phyloP scores from a whole-genome alignment of 2,888 invertebrate species.

The Trachelus stipa region DNA sequence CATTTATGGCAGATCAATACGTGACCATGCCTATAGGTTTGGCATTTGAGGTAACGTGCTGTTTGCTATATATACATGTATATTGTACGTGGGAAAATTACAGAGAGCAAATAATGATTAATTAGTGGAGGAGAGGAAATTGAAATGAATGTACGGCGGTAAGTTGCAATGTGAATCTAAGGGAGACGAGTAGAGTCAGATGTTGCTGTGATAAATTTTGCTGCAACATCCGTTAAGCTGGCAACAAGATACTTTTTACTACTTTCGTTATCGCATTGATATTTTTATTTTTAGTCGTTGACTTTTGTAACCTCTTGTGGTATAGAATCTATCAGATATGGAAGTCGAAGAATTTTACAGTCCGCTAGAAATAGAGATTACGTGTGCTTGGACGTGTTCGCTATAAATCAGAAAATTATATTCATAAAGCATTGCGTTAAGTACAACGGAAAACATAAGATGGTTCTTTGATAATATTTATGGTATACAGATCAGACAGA shows the following conservation, averaged over 20 bases:
- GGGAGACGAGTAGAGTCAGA: neutral
- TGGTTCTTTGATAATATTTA: neutral
- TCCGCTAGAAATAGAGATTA: neutral
- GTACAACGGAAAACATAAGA: neutral
- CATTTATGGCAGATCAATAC: neutral
- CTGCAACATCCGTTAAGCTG: neutral
- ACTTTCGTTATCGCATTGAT: neutral
- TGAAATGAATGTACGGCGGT: neutral
- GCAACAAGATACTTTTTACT: neutral
- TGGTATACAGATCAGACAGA: neutral
- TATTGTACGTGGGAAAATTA: neutral
- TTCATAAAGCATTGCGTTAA: neutral
- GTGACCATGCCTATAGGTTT: neutral
- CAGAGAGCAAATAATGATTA: neutral
- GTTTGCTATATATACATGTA: neutral
- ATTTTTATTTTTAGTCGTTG: neutral
- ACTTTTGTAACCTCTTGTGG: neutral
- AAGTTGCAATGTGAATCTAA: neutral
- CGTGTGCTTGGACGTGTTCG: neutral
- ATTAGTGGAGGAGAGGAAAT: neutral
- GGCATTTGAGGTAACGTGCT: neutral
- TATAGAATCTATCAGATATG: neutral
- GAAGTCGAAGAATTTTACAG: neutral
- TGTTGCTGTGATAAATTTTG: neutral
- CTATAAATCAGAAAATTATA: neutral